A percentile compares a stretch with the other conserved stretches of the same genome.
Evolutionary conservation across 1,140 invertebrate genomes (phyloP).

Genomic region (Mercenaria mercenaria): DNA sequence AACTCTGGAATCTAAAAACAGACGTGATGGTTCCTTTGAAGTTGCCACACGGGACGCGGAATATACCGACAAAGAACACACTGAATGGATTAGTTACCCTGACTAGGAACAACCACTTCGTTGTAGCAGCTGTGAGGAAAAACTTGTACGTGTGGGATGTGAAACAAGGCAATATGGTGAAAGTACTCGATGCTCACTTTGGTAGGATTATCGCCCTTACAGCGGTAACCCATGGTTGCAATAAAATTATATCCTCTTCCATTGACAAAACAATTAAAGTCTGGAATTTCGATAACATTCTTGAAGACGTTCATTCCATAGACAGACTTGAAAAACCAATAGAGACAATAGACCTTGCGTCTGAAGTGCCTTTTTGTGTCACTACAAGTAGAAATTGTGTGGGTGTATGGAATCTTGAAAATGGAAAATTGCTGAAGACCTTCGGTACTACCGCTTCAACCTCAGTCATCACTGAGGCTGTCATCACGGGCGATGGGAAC

Average conservation of each 20-base stretch:
- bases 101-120: constrained; percentile 95
- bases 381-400: constrained; percentile 92
- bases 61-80: constrained; percentile 93
- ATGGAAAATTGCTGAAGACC: constrained; percentile 92
- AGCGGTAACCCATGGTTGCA: constrained; percentile 93
- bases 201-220: constrained; percentile 97
- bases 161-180: constrained; percentile 90
- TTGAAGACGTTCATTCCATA: constrained; percentile 98
- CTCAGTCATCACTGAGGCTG: constrained; percentile 95
- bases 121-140: constrained; percentile 97
- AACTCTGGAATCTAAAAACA: constrained; percentile 85
- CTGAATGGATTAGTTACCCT: constrained; percentile 90
- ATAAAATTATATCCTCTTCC: constrained; percentile 97
- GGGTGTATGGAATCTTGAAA: constrained; percentile 97
- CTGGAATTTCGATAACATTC: constrained; percentile 99
- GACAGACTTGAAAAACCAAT: constrained; percentile 98
- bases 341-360: constrained; percentile 90
- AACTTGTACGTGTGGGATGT: constrained; percentile 98
- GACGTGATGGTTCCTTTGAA: constrained; percentile 89
- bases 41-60: constrained; percentile 95
- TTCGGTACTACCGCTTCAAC: constrained; percentile 96
- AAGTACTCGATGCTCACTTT: constrained; percentile 98
- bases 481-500: constrained; percentile 92
- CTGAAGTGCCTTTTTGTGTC: constrained; percentile 79
- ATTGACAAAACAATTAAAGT: constrained; percentile 99